phyloP scores from a whole-genome alignment of 2,113 vertebrate genomes.

The Telmatochromis brachygnathus region DNA sequence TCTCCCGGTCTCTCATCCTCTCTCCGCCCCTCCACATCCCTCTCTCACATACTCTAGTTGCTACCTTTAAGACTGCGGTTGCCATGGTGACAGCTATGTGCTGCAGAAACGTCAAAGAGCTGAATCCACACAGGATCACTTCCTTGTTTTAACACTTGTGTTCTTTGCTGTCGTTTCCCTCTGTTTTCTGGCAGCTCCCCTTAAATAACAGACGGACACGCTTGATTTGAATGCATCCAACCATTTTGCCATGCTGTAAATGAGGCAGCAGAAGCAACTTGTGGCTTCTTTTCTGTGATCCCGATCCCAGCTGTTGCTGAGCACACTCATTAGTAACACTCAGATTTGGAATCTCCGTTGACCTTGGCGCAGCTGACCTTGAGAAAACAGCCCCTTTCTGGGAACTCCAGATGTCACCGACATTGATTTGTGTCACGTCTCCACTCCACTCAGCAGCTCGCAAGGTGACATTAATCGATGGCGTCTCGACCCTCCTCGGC shows the following conservation, averaged over 20 bases:
- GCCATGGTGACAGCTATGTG: conserved; percentile 73
- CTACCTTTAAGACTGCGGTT: conserved; percentile 70
- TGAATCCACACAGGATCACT: conserved; percentile 54
- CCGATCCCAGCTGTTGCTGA: conserved; percentile 41
- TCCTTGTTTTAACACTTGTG: conserved; percentile 59
- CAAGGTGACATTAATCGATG: not conserved
- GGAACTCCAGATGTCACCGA: conserved; percentile 49
- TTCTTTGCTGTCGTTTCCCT: not conserved
- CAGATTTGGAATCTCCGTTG: conserved; percentile 34
- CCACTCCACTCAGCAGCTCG: not conserved
- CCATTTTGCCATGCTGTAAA: not conserved
- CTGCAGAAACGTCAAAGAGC: conserved; percentile 70
- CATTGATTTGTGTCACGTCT: conserved; percentile 40
- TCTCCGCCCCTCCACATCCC: conserved; percentile 28
- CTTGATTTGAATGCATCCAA: not conserved
- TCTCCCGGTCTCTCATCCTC: conserved; percentile 33
- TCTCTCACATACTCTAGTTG: conserved; percentile 44
- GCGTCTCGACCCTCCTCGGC: not conserved
- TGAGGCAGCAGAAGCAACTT: not conserved
- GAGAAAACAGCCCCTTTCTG: conserved; percentile 47
- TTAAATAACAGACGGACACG: not conserved
- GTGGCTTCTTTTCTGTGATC: not conserved
- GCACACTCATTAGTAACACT: conserved; percentile 33
- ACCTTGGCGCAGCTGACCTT: conserved; percentile 64
- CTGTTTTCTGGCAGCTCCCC: not conserved